Evolutionary conservation across 2,797 vertebrate genomes (phyloP).

Genomic region (Thunnus albacares): DNA sequence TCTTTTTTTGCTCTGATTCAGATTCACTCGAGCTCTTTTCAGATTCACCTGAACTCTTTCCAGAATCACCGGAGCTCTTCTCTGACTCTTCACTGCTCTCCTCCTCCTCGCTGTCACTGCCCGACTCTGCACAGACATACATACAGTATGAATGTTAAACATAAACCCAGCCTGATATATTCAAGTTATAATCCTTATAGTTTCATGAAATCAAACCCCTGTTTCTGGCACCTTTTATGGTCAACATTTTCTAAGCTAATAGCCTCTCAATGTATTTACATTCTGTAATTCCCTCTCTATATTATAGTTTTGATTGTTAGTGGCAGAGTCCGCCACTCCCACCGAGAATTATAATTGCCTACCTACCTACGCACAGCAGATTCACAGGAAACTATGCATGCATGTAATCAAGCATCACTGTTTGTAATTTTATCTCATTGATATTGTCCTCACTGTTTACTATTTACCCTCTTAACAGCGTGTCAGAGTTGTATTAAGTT

Average conservation of each 20-base stretch:
- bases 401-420: background rate
- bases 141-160: background rate
- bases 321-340: background rate
- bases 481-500: too few species aligned
- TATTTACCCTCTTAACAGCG: too few species aligned
- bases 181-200: background rate
- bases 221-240: background rate
- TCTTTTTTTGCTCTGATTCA: conserved; percentile 76
- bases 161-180: background rate
- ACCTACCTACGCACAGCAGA: too few species aligned
- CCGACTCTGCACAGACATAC: conserved; percentile 72
- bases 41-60: conserved; percentile 85
- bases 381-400: background rate
- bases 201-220: background rate
- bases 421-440: too few species aligned
- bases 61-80: conserved; percentile 86
- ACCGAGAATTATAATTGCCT: background rate
- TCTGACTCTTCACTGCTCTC: conserved; percentile 83
- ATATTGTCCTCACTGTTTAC: too few species aligned
- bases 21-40: conserved; percentile 85
- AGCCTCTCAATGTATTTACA: background rate
- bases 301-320: background rate
- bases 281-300: too few species aligned
- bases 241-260: background rate
- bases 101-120: conserved; percentile 85